Percentiles rank a stretch among this genome's conserved stretches.
These are phyloP conservation scores for Aphidius ervi DNA, from an alignment of 1,140 invertebrate species.

Conservation along the genomic window DNA sequence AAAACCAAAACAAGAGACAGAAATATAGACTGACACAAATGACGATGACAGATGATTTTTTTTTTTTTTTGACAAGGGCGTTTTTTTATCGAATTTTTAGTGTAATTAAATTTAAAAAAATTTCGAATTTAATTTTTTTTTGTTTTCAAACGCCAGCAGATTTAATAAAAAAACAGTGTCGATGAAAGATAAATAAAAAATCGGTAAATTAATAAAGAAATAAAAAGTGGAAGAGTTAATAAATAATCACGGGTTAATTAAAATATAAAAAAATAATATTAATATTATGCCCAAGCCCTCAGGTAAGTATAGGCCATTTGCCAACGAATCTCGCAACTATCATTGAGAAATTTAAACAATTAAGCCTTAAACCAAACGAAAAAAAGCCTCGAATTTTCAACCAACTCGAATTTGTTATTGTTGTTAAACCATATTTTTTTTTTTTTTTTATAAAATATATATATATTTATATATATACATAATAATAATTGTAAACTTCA, in stretches of 20 bases:
- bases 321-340: constrained; percentile 11
- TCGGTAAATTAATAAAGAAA: not conserved
- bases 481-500: no score
- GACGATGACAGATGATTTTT: constrained; percentile 5
- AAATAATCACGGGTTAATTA: constrained; percentile 7
- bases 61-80: constrained; percentile 8
- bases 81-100: not conserved
- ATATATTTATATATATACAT: not conserved
- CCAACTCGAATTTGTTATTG: constrained; percentile 1
- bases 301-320: constrained; percentile 48
- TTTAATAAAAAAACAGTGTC: not conserved
- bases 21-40: not conserved
- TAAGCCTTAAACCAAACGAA: no score
- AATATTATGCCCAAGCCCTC: constrained; percentile 26
- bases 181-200: not conserved
- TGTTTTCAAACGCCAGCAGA: constrained; percentile 12
- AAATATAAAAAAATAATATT: constrained; percentile 17
- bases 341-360: not conserved
- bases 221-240: not conserved
- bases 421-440: not conserved
- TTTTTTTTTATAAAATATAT: constrained; percentile 9
- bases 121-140: not conserved
- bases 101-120: not conserved
- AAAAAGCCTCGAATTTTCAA: no score
- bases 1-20: not conserved